These are phyloP conservation scores for Nephrocerus scutellatus DNA, from an alignment of 2,888 invertebrate genomes.

Conservation along the genomic window DNA sequence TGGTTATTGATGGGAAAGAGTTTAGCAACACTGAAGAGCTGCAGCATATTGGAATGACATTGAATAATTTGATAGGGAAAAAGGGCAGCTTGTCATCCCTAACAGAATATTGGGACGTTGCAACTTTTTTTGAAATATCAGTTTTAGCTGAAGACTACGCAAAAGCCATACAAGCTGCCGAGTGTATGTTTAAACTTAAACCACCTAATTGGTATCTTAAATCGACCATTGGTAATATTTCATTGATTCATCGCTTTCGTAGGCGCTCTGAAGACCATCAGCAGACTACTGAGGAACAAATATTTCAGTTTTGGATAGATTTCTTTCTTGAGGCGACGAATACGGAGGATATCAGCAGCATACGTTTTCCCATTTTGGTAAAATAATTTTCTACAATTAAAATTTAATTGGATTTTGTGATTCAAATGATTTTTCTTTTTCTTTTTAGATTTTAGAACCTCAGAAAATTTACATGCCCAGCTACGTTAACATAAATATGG, in stretches of 20 bases:
- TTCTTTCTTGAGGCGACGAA: constrained; percentile 94
- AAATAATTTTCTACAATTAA: constrained; percentile 9
- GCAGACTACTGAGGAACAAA: constrained; percentile 71
- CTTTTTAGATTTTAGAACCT: constrained; percentile 70
- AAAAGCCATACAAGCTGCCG: constrained; percentile 94
- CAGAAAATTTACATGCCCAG: constrained; percentile 91
- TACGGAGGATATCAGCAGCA: constrained; percentile 68
- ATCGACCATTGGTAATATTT: constrained; percentile 93
- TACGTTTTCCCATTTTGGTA: constrained; percentile 69
- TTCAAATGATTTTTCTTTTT: constrained; percentile 29
- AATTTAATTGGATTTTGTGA: constrained; percentile 15
- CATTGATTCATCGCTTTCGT: constrained; percentile 84
- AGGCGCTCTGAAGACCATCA: constrained; percentile 68
- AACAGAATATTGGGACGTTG: constrained; percentile 98
- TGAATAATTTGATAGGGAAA: constrained; percentile 95
- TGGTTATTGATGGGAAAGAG: constrained; percentile 94
- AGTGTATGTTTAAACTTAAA: constrained; percentile 85
- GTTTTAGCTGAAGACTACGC: constrained; percentile 94
- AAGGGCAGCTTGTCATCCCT: constrained; percentile 91
- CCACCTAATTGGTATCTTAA: constrained; percentile 93
- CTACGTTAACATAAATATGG: constrained; percentile 90
- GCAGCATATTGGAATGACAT: constrained; percentile 87
- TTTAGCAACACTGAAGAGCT: constrained; percentile 86
- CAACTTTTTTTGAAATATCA: constrained; percentile 96
- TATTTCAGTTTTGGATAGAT: constrained; percentile 97